Evolutionary conservation across 2,888 invertebrate species (phyloP).

Genomic region (Pyrrhopygopsis socrates): DNA sequence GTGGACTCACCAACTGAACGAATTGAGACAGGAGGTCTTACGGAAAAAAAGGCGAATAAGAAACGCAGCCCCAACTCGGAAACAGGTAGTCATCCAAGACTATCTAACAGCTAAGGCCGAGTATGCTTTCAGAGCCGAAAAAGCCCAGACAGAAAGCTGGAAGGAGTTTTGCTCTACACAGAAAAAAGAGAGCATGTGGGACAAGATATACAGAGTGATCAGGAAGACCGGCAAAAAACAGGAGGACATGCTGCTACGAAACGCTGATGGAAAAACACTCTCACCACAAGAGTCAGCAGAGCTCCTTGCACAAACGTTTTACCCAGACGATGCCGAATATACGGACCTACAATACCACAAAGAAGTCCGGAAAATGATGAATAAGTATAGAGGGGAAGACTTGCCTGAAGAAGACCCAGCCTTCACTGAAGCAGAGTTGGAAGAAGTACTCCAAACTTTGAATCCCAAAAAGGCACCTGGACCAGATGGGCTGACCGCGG

Average conservation of each 20-base stretch:
- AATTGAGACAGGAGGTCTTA: background rate
- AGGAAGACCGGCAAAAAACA: background rate
- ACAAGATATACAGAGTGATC: constrained; percentile 71
- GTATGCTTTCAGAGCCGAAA: constrained; percentile 35
- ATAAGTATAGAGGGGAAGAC: too few relatives aligned
- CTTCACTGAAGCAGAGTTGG: too few relatives aligned
- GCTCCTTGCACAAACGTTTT: too few relatives aligned
- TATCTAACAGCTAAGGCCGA: constrained; percentile 51
- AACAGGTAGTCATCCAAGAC: constrained; percentile 55
- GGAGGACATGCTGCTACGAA: constrained; percentile 19
- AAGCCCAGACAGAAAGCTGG: constrained; percentile 41
- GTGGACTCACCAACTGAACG: constrained; percentile 25
- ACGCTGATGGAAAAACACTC: background rate
- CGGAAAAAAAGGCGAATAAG: constrained; percentile 53
- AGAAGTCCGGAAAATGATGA: too few relatives aligned
- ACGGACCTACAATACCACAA: too few relatives aligned
- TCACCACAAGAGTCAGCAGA: too few relatives aligned
- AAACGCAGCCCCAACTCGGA: constrained; percentile 46
- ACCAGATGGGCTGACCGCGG: too few relatives aligned
- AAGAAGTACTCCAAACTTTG: too few relatives aligned
- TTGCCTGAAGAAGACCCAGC: too few relatives aligned
- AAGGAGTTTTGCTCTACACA: constrained; percentile 79
- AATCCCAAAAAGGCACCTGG: too few relatives aligned
- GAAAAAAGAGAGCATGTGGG: constrained; percentile 71
- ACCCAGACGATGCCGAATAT: too few relatives aligned